These are phyloP conservation scores for Scaptomyza hsui DNA, from an alignment of 1,140 invertebrate species.

Conservation along the genomic window DNA sequence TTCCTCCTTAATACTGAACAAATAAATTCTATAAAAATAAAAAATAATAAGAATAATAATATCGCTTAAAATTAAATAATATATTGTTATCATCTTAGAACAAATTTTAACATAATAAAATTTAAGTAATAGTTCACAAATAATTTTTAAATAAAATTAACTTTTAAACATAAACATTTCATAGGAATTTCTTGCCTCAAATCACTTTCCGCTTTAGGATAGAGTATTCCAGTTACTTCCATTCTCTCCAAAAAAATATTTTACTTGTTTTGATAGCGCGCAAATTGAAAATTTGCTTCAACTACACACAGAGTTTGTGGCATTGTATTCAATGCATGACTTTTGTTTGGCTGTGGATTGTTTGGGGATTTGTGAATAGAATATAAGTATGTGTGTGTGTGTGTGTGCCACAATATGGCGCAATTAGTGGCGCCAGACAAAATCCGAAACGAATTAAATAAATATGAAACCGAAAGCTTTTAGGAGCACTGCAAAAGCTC, in stretches of 20 bases:
- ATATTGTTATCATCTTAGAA: too few species aligned
- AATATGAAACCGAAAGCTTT: conserved; percentile 71
- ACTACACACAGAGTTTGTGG: background rate
- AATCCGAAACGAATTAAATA: conserved; percentile 57
- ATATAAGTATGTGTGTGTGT: too few species aligned
- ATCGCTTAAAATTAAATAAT: too few species aligned
- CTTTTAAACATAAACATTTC: too few species aligned
- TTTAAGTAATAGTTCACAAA: too few species aligned
- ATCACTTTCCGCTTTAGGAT: background rate
- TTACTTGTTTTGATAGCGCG: conserved; percentile 26
- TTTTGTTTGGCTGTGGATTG: conserved; percentile 50
- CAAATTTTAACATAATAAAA: too few species aligned
- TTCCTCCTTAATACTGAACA: too few species aligned
- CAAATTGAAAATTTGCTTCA: conserved; percentile 42
- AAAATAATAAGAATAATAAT: too few species aligned
- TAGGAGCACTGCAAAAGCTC: conserved; percentile 15
- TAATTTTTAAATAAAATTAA: too few species aligned
- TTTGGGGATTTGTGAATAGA: conserved; percentile 65
- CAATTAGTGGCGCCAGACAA: conserved; percentile 57
- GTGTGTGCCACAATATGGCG: conserved; percentile 56
- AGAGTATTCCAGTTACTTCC: conserved; percentile 19
- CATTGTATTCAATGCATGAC: conserved; percentile 14
- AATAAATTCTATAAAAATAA: too few species aligned
- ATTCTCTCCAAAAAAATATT: background rate
- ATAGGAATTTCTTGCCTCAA: background rate